Base-by-base conservation (phyloP, 2,113 vertebrate species). In the Mustela lutreola region DNA sequence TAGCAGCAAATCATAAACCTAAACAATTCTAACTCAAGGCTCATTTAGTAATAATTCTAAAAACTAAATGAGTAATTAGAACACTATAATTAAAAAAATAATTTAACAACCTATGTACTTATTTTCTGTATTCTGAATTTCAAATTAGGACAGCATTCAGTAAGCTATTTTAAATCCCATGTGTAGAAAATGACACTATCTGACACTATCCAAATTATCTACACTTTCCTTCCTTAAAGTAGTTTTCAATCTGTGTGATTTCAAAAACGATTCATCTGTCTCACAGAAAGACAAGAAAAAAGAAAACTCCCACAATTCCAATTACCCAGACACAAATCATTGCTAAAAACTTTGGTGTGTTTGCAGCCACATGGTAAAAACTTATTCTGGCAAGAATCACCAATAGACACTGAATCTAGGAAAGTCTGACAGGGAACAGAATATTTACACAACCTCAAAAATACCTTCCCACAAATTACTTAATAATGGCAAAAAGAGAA, bases 401-500 rank as follows among this genome's bases (percentile, higher is more conserved):
- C 82, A 93, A 88, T 4, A 91, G 48, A 93, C 15, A 10, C n/a
- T 94, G 83, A 88, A 75, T 91, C 70, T 70, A 80, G 31, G 14
- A 90, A 87, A 80, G 50, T 81, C 33, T 97, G 48, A 96, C 45
- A 28, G 89, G 65, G 8, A 82, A 82, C 42, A 82, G 15, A 56
- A 78, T 89, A 97, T 76, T 91, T 88, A 90, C 4, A 85, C 48
- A 84, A 83, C 76, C 62, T 92, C 84, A 92, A 92, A 90, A 90
- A 21, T 71, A 53, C 45, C 33, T 93, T 28, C n/a, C 87, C 58
- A 88, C 9, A 91, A 93, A 53, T 93, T 78, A 87, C 73, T 90
- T 87, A 80, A 73, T 89, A 88, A 75, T 83, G 71, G 6, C 71
- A 96, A 95, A 95, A 96, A 53, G 62, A 97, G 85, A 94, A 71